Percentiles rank a stretch among this genome's conserved stretches.
phyloP scores from a whole-genome alignment of 1,140 invertebrate species.

The Brachionus asplanchnoidis region DNA sequence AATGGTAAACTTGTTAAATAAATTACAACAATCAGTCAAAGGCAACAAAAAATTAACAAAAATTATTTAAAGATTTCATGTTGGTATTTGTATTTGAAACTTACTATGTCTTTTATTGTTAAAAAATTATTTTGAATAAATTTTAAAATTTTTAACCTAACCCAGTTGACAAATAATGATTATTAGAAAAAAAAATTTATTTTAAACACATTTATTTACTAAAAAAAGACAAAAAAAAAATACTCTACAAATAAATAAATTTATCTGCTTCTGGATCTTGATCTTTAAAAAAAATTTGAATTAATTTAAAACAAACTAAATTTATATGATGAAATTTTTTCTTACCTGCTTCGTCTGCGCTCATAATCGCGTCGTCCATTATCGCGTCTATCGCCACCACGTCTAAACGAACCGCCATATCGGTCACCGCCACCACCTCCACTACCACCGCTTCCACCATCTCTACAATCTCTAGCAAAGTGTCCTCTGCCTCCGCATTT shows the following conservation, averaged over 20 bases:
- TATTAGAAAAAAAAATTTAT: not conserved
- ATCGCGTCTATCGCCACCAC: not conserved
- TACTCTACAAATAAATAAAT: not conserved
- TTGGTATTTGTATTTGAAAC: no score
- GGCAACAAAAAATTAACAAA: no score
- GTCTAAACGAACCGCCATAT: not conserved
- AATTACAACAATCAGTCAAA: no score
- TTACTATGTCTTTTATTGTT: no score
- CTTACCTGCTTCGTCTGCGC: not conserved
- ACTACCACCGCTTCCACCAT: not conserved
- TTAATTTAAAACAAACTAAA: not conserved
- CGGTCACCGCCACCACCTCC: not conserved
- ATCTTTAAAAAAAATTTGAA: not conserved
- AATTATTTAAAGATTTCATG: no score
- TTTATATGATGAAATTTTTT: not conserved
- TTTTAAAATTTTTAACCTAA: no score
- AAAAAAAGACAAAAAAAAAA: not conserved
- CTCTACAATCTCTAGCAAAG: constrained; percentile 20
- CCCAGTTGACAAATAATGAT: no score
- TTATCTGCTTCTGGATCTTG: constrained; percentile 17
- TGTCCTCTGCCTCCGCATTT: constrained; percentile 66
- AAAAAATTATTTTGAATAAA: no score
- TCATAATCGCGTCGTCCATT: constrained; percentile 18
- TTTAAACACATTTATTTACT: constrained; percentile 14
- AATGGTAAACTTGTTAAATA: no score